Evolutionary conservation across 2,797 vertebrate genomes (phyloP).

Genomic region (Brachyrhaphis roseni): DNA sequence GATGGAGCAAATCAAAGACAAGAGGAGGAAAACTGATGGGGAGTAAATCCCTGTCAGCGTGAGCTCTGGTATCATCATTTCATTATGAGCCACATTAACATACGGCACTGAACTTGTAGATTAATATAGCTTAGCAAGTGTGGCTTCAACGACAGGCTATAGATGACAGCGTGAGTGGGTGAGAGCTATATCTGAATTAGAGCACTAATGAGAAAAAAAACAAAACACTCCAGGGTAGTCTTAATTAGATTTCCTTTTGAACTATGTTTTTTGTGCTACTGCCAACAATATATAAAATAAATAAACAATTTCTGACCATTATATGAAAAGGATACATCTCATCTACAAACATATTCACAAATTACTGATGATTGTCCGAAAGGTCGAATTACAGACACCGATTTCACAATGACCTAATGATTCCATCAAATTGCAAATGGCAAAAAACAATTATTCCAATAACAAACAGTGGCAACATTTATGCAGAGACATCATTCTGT

Average conservation of each 20-base stretch:
- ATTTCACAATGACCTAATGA: constrained; percentile 54
- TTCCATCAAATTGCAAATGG: constrained; percentile 59
- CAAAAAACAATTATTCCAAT: constrained; percentile 39
- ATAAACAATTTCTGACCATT: constrained; percentile 27
- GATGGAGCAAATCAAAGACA: constrained; percentile 51
- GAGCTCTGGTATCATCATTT: constrained; percentile 19
- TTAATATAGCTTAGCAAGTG: constrained; percentile 11
- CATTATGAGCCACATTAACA: background rate
- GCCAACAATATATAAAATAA: background rate
- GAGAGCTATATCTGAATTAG: background rate
- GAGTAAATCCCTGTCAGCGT: constrained; percentile 17
- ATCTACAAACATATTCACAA: constrained; percentile 42
- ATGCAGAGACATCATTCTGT: constrained; percentile 21
- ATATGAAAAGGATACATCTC: constrained; percentile 44
- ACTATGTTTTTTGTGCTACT: constrained; percentile 22
- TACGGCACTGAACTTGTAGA: background rate
- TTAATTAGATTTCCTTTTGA: constrained; percentile 27
- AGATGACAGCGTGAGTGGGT: constrained; percentile 8
- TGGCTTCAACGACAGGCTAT: constrained; percentile 1
- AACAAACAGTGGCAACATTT: constrained; percentile 21
- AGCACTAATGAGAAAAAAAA: constrained; percentile 15
- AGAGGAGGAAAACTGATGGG: constrained; percentile 32
- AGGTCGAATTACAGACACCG: constrained; percentile 46
- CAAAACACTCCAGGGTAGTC: constrained; percentile 18
- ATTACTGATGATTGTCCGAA: constrained; percentile 52